Evolutionary conservation across 2,888 invertebrate genomes (phyloP).

Genomic region (Sericinus montela): DNA sequence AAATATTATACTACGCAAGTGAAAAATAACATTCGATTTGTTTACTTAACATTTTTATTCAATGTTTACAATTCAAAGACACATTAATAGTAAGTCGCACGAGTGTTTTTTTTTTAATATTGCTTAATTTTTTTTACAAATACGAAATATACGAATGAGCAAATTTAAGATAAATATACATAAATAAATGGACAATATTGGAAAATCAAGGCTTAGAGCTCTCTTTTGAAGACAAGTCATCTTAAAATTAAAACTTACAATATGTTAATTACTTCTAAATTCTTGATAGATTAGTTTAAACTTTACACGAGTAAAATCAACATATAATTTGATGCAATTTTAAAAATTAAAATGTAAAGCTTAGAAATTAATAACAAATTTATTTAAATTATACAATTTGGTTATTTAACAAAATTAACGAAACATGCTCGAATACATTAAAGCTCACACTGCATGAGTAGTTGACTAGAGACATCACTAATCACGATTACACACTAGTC

Average conservation of each 20-base stretch:
- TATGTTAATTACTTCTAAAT: slow-evolving; percentile 22
- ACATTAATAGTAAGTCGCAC: slow-evolving; percentile 18
- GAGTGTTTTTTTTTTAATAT: slow-evolving; percentile 48
- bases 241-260: slow-evolving; percentile 19
- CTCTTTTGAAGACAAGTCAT: slow-evolving; percentile 28
- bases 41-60: slow-evolving; percentile 7
- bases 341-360: too few species aligned
- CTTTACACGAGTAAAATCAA: neutral
- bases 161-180: slow-evolving; percentile 37
- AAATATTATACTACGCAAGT: slow-evolving; percentile 8
- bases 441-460: slow-evolving; percentile 42
- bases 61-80: slow-evolving; percentile 4
- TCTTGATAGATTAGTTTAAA: neutral
- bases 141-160: slow-evolving; percentile 34
- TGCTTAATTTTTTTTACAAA: slow-evolving; percentile 59
- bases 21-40: slow-evolving; percentile 11
- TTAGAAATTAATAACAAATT: too few species aligned
- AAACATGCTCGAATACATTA: too few species aligned
- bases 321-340: too few species aligned
- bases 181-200: slow-evolving; percentile 22
- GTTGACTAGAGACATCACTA: slow-evolving; percentile 47
- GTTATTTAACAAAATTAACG: too few species aligned
- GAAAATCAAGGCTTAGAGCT: slow-evolving; percentile 41
- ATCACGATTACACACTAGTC: slow-evolving; percentile 32
- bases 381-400: too few species aligned